Base-by-base conservation (phyloP, 1,140 invertebrate species). In the Eueides isabella region DNA sequence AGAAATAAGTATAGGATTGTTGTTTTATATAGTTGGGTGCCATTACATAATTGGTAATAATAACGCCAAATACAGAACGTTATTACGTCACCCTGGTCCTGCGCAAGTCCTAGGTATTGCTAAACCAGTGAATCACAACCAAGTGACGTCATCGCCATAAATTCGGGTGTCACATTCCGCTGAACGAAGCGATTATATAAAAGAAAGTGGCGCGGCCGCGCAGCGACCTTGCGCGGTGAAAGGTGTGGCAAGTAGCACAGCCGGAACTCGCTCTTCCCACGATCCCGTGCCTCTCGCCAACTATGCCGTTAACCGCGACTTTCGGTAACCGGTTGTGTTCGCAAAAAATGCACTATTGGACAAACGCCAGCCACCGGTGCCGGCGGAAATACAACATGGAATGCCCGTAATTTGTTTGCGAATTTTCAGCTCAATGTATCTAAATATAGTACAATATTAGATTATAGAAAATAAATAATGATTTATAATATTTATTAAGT, bases 191-290 rank as follows among this genome's bases (percentile, higher is more conserved):
- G 80, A 85, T 89, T 89, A 89, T 89, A 87, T 91, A 91, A 90
- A 92, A 90, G 91, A 92, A 92, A 92, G 91, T 91, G 85, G 90
- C 84, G 80, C 88, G 91, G 91, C 84, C 89, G 86, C 86, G 88
- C 71, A 67, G 82, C 91, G 91, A 92, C 90, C 90, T 92, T 92
- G 90, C 89, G 81, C 84, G 90, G 90, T 92, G 90, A 92, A 92
- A 92, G 90, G 90, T 88, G 86, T 83, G 86, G 83, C 89, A 92
- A 92, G 88, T 91, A 80, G 88, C 85, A 82, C 90, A 91, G 85
- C 88, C 90, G 90, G 90, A 92, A 88, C 91, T 89, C 77, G 83
- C 81, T 85, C 88, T 92, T 90, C 89, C 89, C 88, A 89, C 88
- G 88, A 80, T 84, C 85, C 83, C 83, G 82, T 81, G 83, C 83